Base-by-base conservation (phyloP, 2,113 vertebrate species). In the Lichenostomus cassidix region DNA sequence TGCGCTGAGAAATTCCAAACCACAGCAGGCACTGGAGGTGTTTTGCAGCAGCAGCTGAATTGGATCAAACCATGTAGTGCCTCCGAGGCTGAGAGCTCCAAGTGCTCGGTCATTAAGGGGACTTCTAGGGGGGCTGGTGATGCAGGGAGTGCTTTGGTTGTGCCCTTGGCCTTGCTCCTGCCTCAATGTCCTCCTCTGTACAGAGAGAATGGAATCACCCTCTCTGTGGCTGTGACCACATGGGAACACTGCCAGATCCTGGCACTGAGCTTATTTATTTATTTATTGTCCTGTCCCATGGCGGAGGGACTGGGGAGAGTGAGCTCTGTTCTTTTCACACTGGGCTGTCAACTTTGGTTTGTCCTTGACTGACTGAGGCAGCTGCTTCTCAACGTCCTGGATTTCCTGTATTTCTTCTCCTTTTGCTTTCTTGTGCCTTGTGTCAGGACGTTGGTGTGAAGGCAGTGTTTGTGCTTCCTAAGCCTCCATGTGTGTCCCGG, bases 41-140 rank as follows among this genome's bases (percentile, higher is more conserved):
- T 90, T 63, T 16, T 50, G 56, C 80, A 71, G 81, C 87, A 87
- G 73, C 94, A 94, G 94, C 89, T 94, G 92, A 73, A 17, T 14
- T 49, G 52, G 53, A 52, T 85, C 83, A 75, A n/a, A 27, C 62
- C 11, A 4, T 15, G 4, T 2, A 3, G 19, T 50, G 83, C 55
- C 18, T 63, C 25, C 21, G 55, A 27, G 94, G 33, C 60, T 28
- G 53, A 25, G 24, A 71, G 65, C 67, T 78, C 41, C 22, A 33
- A 33, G 64, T 20, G 17, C 39, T 12, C 4, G 1, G 10, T 42
- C n/a, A 29, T 35, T 16, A 20, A 73, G 84, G 77, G 84, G 62
- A 33, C 2, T 0, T 68, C 82, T 28, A 13, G 87, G 81, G 2
- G 7, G 42, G 12, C 44, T 7, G 11, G 74, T 52, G 84, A 53